phyloP scores from a whole-genome alignment of 2,888 invertebrate species.

The Acanthopleura granulata region DNA sequence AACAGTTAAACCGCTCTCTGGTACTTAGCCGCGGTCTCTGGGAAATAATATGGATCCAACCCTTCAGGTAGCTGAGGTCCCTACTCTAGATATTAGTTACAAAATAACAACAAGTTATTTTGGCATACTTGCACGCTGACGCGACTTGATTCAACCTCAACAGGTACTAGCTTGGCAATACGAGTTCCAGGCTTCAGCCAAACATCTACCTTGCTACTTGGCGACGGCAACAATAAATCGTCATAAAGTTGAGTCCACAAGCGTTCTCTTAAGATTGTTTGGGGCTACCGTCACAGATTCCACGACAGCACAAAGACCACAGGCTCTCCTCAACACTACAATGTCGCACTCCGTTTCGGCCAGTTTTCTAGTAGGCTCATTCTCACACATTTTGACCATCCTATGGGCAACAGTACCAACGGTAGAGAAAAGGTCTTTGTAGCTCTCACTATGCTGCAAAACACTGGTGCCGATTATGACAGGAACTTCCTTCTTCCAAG shows the following conservation, averaged over 20 bases:
- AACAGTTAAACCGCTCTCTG: not conserved
- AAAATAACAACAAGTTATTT: no score
- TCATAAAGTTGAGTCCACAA: not conserved
- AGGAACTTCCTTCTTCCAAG: no score
- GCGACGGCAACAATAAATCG: no score
- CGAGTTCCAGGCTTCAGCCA: not conserved
- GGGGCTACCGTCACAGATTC: not conserved
- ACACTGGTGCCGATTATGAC: no score
- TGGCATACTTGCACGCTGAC: not conserved
- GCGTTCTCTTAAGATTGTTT: not conserved
- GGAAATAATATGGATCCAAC: not conserved
- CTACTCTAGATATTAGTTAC: no score
- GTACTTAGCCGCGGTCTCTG: not conserved
- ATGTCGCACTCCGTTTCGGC: not conserved
- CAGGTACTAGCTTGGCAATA: not conserved
- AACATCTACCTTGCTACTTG: not conserved
- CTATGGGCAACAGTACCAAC: no score
- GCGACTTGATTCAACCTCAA: no score
- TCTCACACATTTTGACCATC: not conserved
- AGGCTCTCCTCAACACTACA: not conserved
- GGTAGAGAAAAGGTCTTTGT: no score
- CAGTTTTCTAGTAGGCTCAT: not conserved
- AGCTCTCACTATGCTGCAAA: no score
- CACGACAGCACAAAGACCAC: conserved; percentile 1
- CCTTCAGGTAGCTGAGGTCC: not conserved